Percentiles rank a stretch among this genome's conserved stretches.
Evolutionary conservation across 2,113 vertebrate species (phyloP).

Genomic region (Aythya baeri): DNA sequence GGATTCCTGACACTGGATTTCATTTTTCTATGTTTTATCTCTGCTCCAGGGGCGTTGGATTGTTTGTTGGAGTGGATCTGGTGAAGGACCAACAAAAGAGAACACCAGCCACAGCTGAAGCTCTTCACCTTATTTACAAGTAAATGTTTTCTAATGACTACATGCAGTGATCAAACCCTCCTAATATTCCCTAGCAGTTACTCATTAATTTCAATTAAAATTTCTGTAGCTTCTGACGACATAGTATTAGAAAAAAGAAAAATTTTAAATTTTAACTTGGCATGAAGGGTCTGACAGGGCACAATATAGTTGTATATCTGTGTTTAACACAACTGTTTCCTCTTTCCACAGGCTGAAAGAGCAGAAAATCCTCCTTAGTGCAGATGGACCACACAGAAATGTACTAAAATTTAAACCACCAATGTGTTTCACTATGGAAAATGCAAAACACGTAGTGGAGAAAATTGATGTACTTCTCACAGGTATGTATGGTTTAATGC

Average conservation of each 20-base stretch:
- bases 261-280: background rate
- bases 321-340: background rate
- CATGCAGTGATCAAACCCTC: background rate
- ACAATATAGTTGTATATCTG: background rate
- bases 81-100: slow-evolving; percentile 86
- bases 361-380: slow-evolving; percentile 87
- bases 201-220: background rate
- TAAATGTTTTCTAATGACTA: slow-evolving; percentile 52
- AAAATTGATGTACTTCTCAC: slow-evolving; percentile 88
- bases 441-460: slow-evolving; percentile 85
- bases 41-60: slow-evolving; percentile 85
- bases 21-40: background rate
- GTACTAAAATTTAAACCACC: slow-evolving; percentile 97
- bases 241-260: background rate
- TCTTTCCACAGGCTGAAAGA: slow-evolving; percentile 87
- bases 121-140: slow-evolving; percentile 93
- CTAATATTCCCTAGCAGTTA: background rate
- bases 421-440: slow-evolving; percentile 90
- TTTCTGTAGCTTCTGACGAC: background rate
- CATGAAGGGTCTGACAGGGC: background rate
- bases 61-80: slow-evolving; percentile 93
- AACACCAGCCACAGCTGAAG: slow-evolving; percentile 92
- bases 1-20: background rate
- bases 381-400: slow-evolving; percentile 93
- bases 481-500: slow-evolving; percentile 72